These are phyloP conservation scores for Microcebus ravelobensis DNA, from an alignment of 2,113 vertebrate genomes.

Conservation along the genomic window DNA sequence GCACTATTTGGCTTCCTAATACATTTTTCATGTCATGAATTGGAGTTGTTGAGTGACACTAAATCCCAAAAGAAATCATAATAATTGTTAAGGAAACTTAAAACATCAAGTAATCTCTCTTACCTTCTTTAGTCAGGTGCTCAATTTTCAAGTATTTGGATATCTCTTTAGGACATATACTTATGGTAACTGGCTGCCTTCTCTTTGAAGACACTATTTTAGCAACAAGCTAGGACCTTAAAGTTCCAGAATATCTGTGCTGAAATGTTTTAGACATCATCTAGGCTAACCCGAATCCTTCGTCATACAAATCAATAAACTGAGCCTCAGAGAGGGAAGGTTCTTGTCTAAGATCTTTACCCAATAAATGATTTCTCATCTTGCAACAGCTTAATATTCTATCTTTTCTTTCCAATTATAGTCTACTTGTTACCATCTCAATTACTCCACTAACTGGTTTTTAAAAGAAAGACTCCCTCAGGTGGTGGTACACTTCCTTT, in stretches of 20 bases:
- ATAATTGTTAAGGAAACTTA: neutral
- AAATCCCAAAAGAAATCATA: constrained; percentile 14
- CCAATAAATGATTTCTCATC: neutral
- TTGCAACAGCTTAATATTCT: neutral
- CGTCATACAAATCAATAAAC: constrained; percentile 40
- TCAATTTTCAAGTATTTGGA: neutral
- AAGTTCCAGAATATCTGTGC: neutral
- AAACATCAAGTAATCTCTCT: neutral
- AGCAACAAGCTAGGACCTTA: neutral
- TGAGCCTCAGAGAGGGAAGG: neutral
- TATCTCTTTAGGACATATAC: neutral
- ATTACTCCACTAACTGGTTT: neutral
- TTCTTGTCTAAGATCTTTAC: constrained; percentile 15
- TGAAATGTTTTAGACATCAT: constrained; percentile 8
- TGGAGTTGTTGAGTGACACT: neutral
- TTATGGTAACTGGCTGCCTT: neutral
- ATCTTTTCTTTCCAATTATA: constrained; percentile 18
- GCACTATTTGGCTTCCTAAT: neutral
- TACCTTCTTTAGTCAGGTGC: neutral
- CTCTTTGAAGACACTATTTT: constrained; percentile 16
- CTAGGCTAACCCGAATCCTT: neutral
- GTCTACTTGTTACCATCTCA: constrained; percentile 31
- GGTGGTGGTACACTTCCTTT: neutral
- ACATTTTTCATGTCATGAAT: constrained; percentile 16
- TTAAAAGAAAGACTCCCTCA: neutral